Evolutionary conservation across 2,888 invertebrate species (phyloP).

Genomic region (Frankliniella fusca): DNA sequence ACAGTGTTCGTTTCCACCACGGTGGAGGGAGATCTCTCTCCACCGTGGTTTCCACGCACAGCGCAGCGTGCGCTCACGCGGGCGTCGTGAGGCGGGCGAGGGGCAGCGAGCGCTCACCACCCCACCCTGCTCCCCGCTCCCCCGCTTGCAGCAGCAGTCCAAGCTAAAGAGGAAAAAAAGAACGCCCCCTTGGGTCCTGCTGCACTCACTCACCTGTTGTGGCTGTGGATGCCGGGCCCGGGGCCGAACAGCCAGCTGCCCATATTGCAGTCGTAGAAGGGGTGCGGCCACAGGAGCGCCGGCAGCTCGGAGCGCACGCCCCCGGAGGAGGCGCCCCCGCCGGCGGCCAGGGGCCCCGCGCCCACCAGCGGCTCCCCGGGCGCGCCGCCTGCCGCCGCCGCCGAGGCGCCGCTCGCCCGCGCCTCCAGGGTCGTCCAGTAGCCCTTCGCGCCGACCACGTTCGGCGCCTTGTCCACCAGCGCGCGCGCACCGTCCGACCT

Average conservation of each 20-base stretch:
- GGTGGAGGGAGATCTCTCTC: too few species aligned
- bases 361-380: not conserved
- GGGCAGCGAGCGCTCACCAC: too few species aligned
- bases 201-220: constrained; percentile 21
- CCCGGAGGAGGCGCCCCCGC: not conserved
- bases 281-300: constrained; percentile 1
- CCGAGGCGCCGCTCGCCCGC: not conserved
- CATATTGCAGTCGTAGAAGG: constrained; percentile 18
- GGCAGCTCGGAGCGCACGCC: not conserved
- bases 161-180: too few species aligned
- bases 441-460: not conserved
- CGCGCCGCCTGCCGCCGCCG: not conserved
- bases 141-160: too few species aligned
- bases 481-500: not conserved
- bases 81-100: too few species aligned
- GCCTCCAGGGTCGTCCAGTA: constrained; percentile 7
- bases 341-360: not conserved
- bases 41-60: too few species aligned
- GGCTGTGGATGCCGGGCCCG: not conserved
- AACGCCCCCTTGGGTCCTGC: too few species aligned
- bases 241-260: constrained; percentile 5
- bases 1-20: too few species aligned
- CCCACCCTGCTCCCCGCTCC: too few species aligned
- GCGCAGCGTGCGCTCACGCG: too few species aligned
- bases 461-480: not conserved